These are phyloP conservation scores for Dasysyrphus albostriatus DNA, from an alignment of 2,888 invertebrate genomes.

Conservation along the genomic window DNA sequence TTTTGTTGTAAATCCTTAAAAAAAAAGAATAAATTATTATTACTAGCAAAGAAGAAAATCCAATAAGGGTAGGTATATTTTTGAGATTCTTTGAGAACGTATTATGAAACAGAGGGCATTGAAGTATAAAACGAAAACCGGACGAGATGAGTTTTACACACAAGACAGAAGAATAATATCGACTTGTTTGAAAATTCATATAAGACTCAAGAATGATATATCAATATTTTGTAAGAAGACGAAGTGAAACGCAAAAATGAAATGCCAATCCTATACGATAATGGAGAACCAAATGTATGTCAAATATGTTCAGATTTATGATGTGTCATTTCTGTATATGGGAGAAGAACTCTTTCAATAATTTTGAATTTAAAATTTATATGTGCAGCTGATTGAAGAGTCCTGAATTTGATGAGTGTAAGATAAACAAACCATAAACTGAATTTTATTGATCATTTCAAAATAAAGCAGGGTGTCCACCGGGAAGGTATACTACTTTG, in stretches of 20 bases:
- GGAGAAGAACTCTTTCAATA: too few species aligned
- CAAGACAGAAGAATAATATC: neutral
- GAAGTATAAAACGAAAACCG: neutral
- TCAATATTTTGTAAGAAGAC: neutral
- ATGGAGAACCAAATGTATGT: neutral
- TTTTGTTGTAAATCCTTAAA: conserved; percentile 10
- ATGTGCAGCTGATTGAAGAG: too few species aligned
- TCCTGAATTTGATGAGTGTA: too few species aligned
- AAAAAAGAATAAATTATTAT: conserved; percentile 28
- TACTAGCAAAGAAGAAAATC: conserved; percentile 49
- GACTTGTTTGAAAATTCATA: neutral
- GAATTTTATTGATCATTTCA: too few species aligned
- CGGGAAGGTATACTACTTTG: too few species aligned
- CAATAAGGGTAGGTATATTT: conserved; percentile 49
- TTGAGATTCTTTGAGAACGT: conserved; percentile 4
- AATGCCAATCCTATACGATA: neutral
- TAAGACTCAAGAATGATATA: neutral
- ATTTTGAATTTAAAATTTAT: too few species aligned
- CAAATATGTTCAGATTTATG: neutral
- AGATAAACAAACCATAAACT: too few species aligned
- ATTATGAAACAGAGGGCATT: neutral
- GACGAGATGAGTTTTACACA: neutral
- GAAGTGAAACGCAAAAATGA: neutral
- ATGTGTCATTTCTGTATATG: neutral
- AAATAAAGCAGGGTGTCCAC: too few species aligned